Evolutionary conservation across 2,888 invertebrate species (phyloP).

Genomic region (Amblyteles armatorius): DNA sequence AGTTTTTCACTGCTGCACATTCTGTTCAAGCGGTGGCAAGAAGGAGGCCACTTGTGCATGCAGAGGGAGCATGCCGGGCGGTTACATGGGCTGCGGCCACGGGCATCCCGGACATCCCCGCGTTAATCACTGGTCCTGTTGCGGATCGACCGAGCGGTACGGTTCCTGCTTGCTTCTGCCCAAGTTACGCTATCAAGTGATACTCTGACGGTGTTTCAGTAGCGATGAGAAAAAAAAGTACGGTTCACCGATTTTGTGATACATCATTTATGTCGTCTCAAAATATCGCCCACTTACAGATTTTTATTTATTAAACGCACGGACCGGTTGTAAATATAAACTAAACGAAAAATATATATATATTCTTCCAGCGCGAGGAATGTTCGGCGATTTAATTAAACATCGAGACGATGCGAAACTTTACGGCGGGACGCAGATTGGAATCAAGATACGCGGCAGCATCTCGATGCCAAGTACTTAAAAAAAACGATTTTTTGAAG

Average conservation of each 20-base stretch:
- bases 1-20: conserved; percentile 92
- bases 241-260: conserved; percentile 6
- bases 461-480: too few species aligned
- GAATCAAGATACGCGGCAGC: too few species aligned
- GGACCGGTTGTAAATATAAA: conserved; percentile 3
- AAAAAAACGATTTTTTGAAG: neutral
- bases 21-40: conserved; percentile 92
- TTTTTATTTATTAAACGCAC: conserved; percentile 13
- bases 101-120: conserved; percentile 93
- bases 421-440: neutral
- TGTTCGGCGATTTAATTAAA: neutral
- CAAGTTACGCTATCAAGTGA: conserved; percentile 61
- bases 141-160: conserved; percentile 85
- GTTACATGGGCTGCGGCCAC: conserved; percentile 90
- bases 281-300: conserved; percentile 1
- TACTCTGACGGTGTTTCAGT: conserved; percentile 50
- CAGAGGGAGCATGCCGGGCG: conserved; percentile 90
- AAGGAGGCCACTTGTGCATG: conserved; percentile 90
- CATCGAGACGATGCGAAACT: neutral
- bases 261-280: neutral
- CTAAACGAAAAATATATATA: conserved; percentile 3
- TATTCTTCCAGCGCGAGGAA: conserved; percentile 8
- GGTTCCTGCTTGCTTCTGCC: conserved; percentile 72
- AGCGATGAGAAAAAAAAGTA: neutral
- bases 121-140: conserved; percentile 93